Base-by-base conservation (phyloP, 2,113 vertebrate genomes). In the Alethe diademata region DNA sequence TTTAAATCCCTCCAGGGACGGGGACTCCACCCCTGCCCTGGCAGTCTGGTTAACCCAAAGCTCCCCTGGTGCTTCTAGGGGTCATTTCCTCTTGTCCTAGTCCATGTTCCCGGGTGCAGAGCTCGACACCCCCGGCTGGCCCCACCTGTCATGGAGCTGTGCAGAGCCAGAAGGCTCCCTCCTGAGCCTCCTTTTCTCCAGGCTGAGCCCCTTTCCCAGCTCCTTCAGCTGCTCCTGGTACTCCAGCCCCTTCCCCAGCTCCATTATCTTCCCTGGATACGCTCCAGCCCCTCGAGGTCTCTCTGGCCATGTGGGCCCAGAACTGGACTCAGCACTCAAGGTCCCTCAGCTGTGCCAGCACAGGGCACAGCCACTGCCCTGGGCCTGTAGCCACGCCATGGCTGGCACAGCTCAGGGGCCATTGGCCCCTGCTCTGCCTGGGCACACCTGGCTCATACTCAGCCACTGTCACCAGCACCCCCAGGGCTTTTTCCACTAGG, bases 101-200 rank as follows among this genome's bases (percentile, higher is more conserved):
- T 8, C 47, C 54, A 31, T n/a, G 54, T 61, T 29, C 29, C 16
- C 40, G 12, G 7, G 10, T 62, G 20, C 35, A 71, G 2, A 62
- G 19, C 48, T 40, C 0, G 0, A 45, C 1, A 6, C 5, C 4
- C 9, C 2, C 3, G 0, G 15, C 47, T 47, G 19, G 47, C 25
- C 2, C 2, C 56, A 78, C 40, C 47, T 78, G 47, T 12, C 54
- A 87, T 56, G 38, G 64, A n/a, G 12, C 1, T 62, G 22, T 78
- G 65, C 15, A 87, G 65, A 61, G 16, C 24, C 51, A 57, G 0
- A 50, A 35, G 24, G 48, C 0, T 3, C 40, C 40, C 54, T 22
- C 29, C 29, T 47, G 74, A 71, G 24, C 40, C 40, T 71, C 65
- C n/a, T 71, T 42, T 62, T 1, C 48, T 40, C 48, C 48, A 62